Percentiles rank a stretch among this genome's conserved stretches.
These are phyloP conservation scores for Haemorhous mexicanus DNA, from an alignment of 2,113 vertebrate genomes.

Conservation along the genomic window DNA sequence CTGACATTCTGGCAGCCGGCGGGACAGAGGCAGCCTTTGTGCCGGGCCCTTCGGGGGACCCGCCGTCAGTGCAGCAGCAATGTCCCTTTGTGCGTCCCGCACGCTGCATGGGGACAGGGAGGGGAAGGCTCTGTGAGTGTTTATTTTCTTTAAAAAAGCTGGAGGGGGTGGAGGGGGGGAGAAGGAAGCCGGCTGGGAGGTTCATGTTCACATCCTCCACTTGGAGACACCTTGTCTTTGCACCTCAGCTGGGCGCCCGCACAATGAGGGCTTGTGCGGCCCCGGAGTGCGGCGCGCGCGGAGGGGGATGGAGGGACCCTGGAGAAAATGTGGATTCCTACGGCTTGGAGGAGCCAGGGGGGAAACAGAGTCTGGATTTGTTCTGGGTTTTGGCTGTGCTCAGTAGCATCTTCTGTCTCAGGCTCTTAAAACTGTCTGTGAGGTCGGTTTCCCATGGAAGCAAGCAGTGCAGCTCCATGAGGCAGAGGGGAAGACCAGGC, in stretches of 20 bases:
- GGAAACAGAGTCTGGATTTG: neutral
- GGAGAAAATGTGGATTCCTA: neutral
- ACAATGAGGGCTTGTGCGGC: conserved; percentile 65
- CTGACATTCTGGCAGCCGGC: conserved; percentile 8
- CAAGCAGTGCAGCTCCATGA: neutral
- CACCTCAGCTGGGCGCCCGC: neutral
- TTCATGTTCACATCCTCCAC: conserved; percentile 41
- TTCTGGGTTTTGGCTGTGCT: neutral
- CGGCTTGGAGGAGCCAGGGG: neutral
- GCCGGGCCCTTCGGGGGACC: neutral
- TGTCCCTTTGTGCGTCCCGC: conserved; percentile 49
- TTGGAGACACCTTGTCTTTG: conserved; percentile 62
- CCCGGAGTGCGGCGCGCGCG: neutral
- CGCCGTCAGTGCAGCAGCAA: conserved; percentile 2
- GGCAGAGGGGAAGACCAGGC: neutral
- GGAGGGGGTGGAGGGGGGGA: conserved; percentile 28
- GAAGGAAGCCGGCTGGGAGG: conserved; percentile 60
- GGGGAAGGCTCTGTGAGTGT: conserved; percentile 29
- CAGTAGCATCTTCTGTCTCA: neutral
- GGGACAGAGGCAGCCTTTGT: conserved; percentile 59
- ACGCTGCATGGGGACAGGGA: neutral
- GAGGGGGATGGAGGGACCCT: neutral
- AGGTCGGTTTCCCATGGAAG: neutral
- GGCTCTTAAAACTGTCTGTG: neutral
- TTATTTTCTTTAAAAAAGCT: conserved; percentile 53